These are phyloP conservation scores for Dromaius novaehollandiae DNA, from an alignment of 2,113 vertebrate species.

Conservation along the genomic window DNA sequence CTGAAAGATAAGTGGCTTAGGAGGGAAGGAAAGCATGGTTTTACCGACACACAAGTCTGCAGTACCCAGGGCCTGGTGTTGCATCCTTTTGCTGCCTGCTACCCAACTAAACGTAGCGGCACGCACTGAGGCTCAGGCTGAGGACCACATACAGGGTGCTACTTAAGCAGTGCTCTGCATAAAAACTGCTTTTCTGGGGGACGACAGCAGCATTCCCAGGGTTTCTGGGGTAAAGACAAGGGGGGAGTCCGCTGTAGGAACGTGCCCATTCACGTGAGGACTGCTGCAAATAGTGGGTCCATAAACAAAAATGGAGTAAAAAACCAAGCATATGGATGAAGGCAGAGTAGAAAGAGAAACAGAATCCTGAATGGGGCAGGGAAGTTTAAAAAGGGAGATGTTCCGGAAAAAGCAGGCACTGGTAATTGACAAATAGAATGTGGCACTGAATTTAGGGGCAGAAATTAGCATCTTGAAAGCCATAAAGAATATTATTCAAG, in stretches of 20 bases:
- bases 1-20: background rate
- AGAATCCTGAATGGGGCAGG: background rate
- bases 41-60: background rate
- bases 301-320: background rate
- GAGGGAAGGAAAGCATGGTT: background rate
- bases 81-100: background rate
- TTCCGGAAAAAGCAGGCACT: background rate
- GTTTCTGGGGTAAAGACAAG: background rate
- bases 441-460: background rate
- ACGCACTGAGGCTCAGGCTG: background rate
- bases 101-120: background rate
- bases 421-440: background rate
- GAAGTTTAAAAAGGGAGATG: background rate
- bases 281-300: background rate
- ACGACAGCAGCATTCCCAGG: background rate
- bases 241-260: background rate
- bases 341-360: background rate
- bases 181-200: background rate
- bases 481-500: background rate
- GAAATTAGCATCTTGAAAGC: background rate
- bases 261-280: background rate
- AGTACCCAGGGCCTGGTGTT: background rate
- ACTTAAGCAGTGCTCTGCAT: background rate
- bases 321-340: background rate
- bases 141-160: background rate